phyloP scores from a whole-genome alignment of 2,113 vertebrate genomes.

The Alces alces region DNA sequence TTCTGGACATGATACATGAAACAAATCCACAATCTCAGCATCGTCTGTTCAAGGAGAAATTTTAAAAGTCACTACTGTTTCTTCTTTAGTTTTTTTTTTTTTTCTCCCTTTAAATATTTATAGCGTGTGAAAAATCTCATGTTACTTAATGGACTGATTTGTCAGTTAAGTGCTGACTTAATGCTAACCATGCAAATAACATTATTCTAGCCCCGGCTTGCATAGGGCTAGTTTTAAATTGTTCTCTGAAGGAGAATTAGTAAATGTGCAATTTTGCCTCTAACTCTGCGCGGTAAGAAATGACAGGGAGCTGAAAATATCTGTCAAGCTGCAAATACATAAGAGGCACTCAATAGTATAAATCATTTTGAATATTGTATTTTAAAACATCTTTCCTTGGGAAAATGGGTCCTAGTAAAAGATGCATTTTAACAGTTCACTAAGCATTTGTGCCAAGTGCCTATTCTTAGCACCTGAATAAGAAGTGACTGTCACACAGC shows the following conservation, averaged over 20 bases:
- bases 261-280: slow-evolving; percentile 61
- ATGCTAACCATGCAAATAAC: slow-evolving; percentile 69
- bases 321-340: slow-evolving; percentile 69
- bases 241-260: slow-evolving; percentile 75
- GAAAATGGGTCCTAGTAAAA: slow-evolving; percentile 70
- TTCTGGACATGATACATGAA: background rate
- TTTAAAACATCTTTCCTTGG: slow-evolving; percentile 71
- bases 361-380: slow-evolving; percentile 70
- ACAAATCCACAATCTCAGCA: background rate
- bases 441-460: slow-evolving; percentile 78
- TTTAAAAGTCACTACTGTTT: slow-evolving; percentile 4
- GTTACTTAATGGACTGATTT: slow-evolving; percentile 73
- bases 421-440: slow-evolving; percentile 79
- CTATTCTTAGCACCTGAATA: slow-evolving; percentile 81
- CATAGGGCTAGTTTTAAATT: slow-evolving; percentile 64
- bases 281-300: slow-evolving; percentile 51
- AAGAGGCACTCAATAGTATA: slow-evolving; percentile 61
- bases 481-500: slow-evolving; percentile 80
- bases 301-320: slow-evolving; percentile 57
- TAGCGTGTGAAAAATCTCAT: slow-evolving; percentile 71
- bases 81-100: slow-evolving; percentile 17
- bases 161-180: slow-evolving; percentile 72
- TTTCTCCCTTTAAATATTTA: slow-evolving; percentile 60
- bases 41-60: slow-evolving; percentile 14
- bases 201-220: slow-evolving; percentile 54